These are phyloP conservation scores for Mythimna vitellina DNA, from an alignment of 2,888 invertebrate species.

Conservation along the genomic window DNA sequence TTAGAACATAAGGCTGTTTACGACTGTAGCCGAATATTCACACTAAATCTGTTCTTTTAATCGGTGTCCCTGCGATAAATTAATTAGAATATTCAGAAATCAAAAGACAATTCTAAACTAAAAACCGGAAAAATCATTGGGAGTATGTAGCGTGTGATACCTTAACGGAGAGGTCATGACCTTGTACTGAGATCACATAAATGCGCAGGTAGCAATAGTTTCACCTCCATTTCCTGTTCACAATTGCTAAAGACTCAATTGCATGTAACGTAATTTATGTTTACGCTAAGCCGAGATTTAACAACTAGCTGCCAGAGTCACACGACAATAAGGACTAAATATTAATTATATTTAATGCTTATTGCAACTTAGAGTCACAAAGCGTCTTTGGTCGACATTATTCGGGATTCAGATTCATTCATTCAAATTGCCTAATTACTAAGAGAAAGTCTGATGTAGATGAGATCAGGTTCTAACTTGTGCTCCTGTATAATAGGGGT, in stretches of 20 bases:
- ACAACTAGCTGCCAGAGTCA: not conserved
- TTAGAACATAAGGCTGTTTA: not conserved
- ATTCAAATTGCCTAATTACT: not conserved
- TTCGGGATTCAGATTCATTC: not conserved
- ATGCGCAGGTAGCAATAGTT: slow-evolving; percentile 14
- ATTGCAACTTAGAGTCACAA: not conserved
- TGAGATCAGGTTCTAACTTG: no score
- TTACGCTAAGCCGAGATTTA: slow-evolving; percentile 9
- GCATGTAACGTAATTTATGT: slow-evolving; percentile 26
- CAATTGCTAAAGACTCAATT: slow-evolving; percentile 17
- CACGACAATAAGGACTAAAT: no score
- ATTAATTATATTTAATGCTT: not conserved
- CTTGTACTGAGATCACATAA: slow-evolving; percentile 3
- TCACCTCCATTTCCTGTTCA: slow-evolving; percentile 27
- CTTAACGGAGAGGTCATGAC: not conserved
- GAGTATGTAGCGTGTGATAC: not conserved
- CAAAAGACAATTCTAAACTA: not conserved
- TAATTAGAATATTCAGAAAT: not conserved
- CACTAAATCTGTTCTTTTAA: not conserved
- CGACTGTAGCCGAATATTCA: not conserved
- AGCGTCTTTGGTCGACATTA: not conserved
- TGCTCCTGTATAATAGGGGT: not conserved
- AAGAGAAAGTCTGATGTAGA: not conserved
- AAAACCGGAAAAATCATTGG: not conserved
- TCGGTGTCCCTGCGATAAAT: not conserved